Evolutionary conservation across 2,113 vertebrate genomes (phyloP), one percentile per base, ranked within the genome.

Genomic region (Strix uralensis): DNA sequence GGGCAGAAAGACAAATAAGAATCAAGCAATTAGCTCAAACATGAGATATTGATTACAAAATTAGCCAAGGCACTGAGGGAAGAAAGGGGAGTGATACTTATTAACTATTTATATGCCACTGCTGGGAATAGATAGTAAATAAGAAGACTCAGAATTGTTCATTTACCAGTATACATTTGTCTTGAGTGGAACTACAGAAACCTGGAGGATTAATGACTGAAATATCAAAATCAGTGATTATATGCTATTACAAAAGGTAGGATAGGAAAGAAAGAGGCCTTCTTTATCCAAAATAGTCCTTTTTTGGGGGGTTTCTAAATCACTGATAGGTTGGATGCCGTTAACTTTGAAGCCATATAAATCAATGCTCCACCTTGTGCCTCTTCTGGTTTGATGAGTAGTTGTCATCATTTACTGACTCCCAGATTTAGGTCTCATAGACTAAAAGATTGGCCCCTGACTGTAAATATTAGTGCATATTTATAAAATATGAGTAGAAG

Each of bases 41-140:
- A 1, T 1, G 3, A 81, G 36, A n/a, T 91, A 95, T 84, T 78
- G 92, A 95, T 95, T 86, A n/a, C 42, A 88, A 94, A 96, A 96
- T 92, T 88, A 96, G 55, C 58, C 38, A 83, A 81, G 65, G 42
- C 55, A 70, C 51, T 73, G 86, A 65, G 42, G 25, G 38, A 78
- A 88, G 55, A 78, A 81, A 83, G 92, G 3, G 18, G 32, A 81
- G 81, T 77, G 2, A 44, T 70, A 38, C 17, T 81, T 90, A 81
- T 95, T 94, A 95, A 94, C 92, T 94, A 83, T 94, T 90, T 91
- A 91, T 84, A 71, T 70, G n/a, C 30, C 44, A 54, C 23, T 46
- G 14, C 18, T 84, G 59, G 62, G 72, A 94, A 92, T 78, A 92
- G 61, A 72, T 29, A 78, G 54, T 46, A 83, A 81, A 73, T 61